A percentile compares a stretch with the other conserved stretches of the same genome.
These are phyloP conservation scores for Melieria omissa DNA, from an alignment of 2,888 invertebrate genomes.

Conservation along the genomic window DNA sequence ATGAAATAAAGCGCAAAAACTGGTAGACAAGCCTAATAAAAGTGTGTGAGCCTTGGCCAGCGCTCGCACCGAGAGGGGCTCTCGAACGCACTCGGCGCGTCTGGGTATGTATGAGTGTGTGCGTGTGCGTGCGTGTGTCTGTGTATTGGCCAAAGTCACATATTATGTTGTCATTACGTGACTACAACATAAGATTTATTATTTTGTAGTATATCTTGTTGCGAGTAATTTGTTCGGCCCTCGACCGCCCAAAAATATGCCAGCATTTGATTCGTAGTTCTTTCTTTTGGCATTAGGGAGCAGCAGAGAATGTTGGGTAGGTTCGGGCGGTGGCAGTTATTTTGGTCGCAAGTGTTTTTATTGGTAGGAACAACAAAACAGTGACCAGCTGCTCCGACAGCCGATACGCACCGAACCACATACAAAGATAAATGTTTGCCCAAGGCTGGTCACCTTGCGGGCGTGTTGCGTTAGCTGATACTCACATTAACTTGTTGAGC, in stretches of 20 bases:
- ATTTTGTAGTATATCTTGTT: constrained; percentile 32
- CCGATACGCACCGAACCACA: too few species aligned
- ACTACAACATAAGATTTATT: constrained; percentile 63
- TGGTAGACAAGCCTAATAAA: constrained; percentile 52
- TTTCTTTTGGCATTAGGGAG: neutral
- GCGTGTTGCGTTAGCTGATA: constrained; percentile 58
- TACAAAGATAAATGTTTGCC: too few species aligned
- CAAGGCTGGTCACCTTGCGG: too few species aligned
- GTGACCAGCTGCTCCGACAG: too few species aligned
- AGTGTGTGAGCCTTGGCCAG: constrained; percentile 41
- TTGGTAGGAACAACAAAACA: neutral
- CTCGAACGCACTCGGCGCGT: neutral
- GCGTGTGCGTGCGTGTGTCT: neutral
- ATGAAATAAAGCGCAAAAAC: constrained; percentile 35
- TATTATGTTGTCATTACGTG: constrained; percentile 65
- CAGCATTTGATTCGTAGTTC: too few species aligned
- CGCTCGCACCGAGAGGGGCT: constrained; percentile 26
- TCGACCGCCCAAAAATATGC: too few species aligned
- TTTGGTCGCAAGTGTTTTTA: neutral
- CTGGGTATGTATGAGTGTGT: constrained; percentile 37
- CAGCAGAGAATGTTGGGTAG: neutral
- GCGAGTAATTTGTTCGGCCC: too few species aligned
- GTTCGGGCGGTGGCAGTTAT: neutral
- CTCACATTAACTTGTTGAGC: constrained; percentile 81
- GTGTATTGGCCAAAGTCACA: constrained; percentile 42